Evolutionary conservation across 2,797 vertebrate species (phyloP), one percentile per base, ranked within the genome.

Genomic region (Acestrorhynchus altus): DNA sequence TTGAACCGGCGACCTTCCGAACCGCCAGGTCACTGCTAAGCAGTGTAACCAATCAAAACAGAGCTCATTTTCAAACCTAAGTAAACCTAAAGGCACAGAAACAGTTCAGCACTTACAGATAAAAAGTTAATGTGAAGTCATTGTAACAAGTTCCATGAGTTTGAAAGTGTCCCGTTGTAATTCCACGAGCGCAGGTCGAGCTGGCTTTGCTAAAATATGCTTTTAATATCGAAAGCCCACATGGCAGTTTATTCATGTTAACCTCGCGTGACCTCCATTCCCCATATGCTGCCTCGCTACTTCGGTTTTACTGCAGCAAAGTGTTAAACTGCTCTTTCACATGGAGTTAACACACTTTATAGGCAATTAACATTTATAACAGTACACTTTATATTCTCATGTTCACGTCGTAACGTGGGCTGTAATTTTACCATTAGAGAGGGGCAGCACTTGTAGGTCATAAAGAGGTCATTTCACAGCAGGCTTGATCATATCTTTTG

Each of bases 291-390:
- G 5, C 22, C 11, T 18, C 1, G 18, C 13, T 61, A 20, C 59
- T 39, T 8, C 1, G 39, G 59, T 18, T 4, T 61, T 61, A 39
- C 13, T 56, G 24, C 4, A 22, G 0, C 22, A 56, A 12, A 6
- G 7, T 61, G 42, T 69, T 28, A 47, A 76, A 49, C n/a, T 76
- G 26, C 66, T 65, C 26, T 64, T 24, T 64, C 8, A 65, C 63
- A 71, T 46, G 11, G 13, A 47, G 40, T 52, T 67, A 67, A 60
- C 54, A 46, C 3, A 28, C 51, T 73, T 78, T 59, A 66, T 59
- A 47, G 51, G 70, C 61, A 66, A 66, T 78, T 78, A 78, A 72
- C 69, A 59, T 61, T 35, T 35, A 78, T 56, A 66, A 66, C 54
- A 52, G 12, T 40, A 49, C 46, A 4, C 2, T 72, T 78, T 66